Base-by-base conservation (phyloP, 2,113 vertebrate species). In the Turnix velox region DNA sequence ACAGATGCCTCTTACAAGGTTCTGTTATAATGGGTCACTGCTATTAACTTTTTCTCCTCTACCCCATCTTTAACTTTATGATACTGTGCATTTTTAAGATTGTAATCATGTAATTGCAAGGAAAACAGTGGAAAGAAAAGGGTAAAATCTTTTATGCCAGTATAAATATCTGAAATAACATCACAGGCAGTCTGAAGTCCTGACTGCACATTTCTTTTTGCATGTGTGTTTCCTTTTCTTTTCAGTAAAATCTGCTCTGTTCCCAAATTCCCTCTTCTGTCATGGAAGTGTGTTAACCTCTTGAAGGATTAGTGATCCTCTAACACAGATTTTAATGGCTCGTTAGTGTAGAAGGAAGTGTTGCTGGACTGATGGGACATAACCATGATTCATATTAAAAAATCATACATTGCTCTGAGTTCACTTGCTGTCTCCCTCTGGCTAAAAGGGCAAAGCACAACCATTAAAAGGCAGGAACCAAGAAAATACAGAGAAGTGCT, bases 151-250 rank as follows among this genome's bases (percentile, higher is more conserved):
- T 85, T 94, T 91, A 79, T 87, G 95, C 62, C 25, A 62, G 39
- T 87, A 88, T 92, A 94, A 96, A 84, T 88, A 92, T 58, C 76
- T 93, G 76, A 92, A 94, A 81, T 68, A 94, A 77, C 45, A 86
- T 72, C 52, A 85, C 15, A 52, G 52, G 11, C 40, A 30, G n/a
- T 81, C 57, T 22, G 18, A 61, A 88, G 40, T 40, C 52, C 61
- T 87, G 57, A 86, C 48, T 65, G 78, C 4, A 2, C 5, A 24
- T 77, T 92, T 94, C 46, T 90, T 33, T 86, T 92, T 84, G 73
- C 23, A 20, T 45, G 18, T 61, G 27, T 67, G 23, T 84, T 94
- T 95, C 52, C 49, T 94, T 84, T 88, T n/a, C 57, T 78, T 92
- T 82, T 72, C 75, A 88, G 68, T 82, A 78, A 93, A 90, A 82